These are phyloP conservation scores for Tethya wilhelma DNA, from an alignment of 37 sponge, comb jelly and placozoan species.

Conservation along the genomic window DNA sequence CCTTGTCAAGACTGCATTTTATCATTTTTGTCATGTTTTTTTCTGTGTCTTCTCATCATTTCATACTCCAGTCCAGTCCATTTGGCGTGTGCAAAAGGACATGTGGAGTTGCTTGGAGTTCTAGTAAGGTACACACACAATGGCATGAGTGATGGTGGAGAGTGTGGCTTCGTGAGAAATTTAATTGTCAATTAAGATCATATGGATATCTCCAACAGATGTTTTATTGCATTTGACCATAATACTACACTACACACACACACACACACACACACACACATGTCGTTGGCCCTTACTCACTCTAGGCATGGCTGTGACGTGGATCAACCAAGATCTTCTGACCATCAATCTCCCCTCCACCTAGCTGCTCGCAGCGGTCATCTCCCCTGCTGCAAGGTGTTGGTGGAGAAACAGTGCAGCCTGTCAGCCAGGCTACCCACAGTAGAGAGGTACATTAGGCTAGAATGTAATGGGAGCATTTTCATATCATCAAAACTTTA, in stretches of 20 bases:
- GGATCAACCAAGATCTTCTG: conserved; percentile 17
- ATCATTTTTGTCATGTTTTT: background rate
- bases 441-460: background rate
- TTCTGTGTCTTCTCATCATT: background rate
- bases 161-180: too few relatives aligned
- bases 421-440: conserved; percentile 5
- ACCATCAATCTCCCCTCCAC: conserved; percentile 60
- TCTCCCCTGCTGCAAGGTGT: conserved; percentile 49
- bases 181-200: too few relatives aligned
- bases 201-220: too few relatives aligned
- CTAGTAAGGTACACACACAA: too few relatives aligned
- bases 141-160: too few relatives aligned
- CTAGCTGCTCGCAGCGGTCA: conserved; percentile 56
- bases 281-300: background rate
- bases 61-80: background rate
- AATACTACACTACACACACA: background rate
- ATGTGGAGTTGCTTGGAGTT: too few relatives aligned
- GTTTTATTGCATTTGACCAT: too few relatives aligned
- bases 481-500: too few relatives aligned
- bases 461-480: too few relatives aligned
- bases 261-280: background rate
- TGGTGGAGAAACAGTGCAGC: conserved; percentile 40
- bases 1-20: too few relatives aligned
- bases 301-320: conserved; percentile 28
- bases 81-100: too few relatives aligned